phyloP scores from a whole-genome alignment of 2,797 vertebrate species.

The Coracias cyanogaster region DNA sequence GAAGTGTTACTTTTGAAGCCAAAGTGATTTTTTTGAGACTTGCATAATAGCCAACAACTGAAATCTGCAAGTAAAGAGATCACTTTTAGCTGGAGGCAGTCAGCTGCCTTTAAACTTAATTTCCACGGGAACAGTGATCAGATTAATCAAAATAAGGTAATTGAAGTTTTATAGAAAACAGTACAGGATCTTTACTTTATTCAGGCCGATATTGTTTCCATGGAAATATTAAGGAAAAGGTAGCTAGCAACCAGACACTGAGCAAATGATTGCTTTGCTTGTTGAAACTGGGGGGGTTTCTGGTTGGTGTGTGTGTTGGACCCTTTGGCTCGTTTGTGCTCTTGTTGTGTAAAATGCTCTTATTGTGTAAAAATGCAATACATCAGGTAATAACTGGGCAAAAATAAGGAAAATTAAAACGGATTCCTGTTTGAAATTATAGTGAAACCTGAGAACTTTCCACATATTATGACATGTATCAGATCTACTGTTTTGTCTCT shows the following conservation, averaged over 20 bases:
- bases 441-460: background rate
- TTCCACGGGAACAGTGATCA: constrained; percentile 63
- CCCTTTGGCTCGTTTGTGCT: background rate
- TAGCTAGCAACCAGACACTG: background rate
- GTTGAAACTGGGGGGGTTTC: background rate
- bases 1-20: constrained; percentile 14
- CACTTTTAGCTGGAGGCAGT: constrained; percentile 48
- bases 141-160: constrained; percentile 64
- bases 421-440: background rate
- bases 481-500: background rate
- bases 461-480: background rate
- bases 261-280: background rate
- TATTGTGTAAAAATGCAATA: background rate
- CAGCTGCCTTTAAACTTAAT: constrained; percentile 64
- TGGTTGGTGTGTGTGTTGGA: background rate
- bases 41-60: constrained; percentile 22
- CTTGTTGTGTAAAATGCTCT: background rate
- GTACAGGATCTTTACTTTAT: background rate
- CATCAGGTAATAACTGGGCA: background rate
- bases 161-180: constrained; percentile 53
- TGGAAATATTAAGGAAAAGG: background rate
- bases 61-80: constrained; percentile 31
- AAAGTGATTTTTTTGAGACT: constrained; percentile 17
- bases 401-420: background rate
- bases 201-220: constrained; percentile 16